phyloP scores from a whole-genome alignment of 1,140 invertebrate genomes.

The Ruditapes philippinarum region DNA sequence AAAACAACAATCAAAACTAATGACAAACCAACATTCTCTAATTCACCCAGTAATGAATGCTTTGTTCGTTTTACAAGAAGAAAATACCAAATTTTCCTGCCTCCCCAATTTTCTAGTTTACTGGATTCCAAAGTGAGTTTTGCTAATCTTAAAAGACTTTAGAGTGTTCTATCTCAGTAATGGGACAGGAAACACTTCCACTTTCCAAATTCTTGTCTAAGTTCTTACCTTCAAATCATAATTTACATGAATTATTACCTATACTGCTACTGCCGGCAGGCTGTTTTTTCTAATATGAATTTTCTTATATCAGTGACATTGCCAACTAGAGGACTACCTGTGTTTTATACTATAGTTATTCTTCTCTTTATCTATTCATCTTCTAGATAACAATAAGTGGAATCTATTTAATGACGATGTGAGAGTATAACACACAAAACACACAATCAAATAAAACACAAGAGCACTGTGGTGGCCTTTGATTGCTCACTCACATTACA shows the following conservation, averaged over 20 bases:
- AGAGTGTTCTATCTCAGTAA: background rate
- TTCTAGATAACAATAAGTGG: background rate
- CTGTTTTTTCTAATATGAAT: background rate
- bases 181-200: slow-evolving; percentile 3
- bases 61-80: background rate
- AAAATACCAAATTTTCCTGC: background rate
- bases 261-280: slow-evolving; percentile 19
- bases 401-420: too few relatives aligned
- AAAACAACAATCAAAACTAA: too few relatives aligned
- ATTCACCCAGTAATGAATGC: background rate
- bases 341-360: background rate
- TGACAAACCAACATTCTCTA: background rate
- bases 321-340: background rate
- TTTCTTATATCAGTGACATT: background rate
- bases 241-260: slow-evolving; percentile 1
- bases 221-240: background rate
- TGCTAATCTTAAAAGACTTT: background rate
- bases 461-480: too few relatives aligned
- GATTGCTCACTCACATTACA: too few relatives aligned
- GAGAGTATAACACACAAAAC: too few relatives aligned
- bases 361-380: background rate
- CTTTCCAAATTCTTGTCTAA: slow-evolving; percentile 2
- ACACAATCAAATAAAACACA: too few relatives aligned
- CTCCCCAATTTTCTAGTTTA: background rate
- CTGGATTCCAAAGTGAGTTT: background rate